These are phyloP conservation scores for Carassius carassius DNA, from an alignment of 2,113 vertebrate species.

Conservation along the genomic window DNA sequence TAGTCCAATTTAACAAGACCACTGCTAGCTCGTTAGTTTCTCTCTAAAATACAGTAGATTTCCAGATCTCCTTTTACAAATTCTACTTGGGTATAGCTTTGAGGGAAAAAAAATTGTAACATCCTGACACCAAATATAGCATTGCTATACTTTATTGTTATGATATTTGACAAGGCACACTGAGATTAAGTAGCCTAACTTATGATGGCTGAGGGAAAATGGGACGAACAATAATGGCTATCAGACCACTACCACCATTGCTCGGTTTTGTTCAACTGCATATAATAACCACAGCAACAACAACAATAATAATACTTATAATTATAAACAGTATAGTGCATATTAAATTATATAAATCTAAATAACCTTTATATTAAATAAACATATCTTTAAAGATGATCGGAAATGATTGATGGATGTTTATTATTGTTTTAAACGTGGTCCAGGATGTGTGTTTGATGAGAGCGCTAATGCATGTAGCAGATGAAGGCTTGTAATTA, in stretches of 20 bases:
- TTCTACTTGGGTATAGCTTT: background rate
- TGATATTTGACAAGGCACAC: background rate
- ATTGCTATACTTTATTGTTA: background rate
- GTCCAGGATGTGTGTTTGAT: conserved; percentile 24
- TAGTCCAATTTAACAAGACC: background rate
- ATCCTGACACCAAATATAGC: background rate
- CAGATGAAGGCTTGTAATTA: conserved; percentile 4
- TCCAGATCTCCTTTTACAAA: background rate
- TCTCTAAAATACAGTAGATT: background rate
- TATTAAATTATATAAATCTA: background rate
- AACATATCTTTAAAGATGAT: conserved; percentile 28
- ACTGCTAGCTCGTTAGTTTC: background rate
- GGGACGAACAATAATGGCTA: background rate
- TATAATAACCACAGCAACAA: background rate
- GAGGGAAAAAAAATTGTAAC: background rate
- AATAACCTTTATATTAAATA: background rate
- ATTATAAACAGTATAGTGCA: background rate
- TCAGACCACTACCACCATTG: background rate
- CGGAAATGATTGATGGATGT: conserved; percentile 46
- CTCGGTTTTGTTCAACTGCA: background rate
- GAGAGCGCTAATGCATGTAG: conserved; percentile 13
- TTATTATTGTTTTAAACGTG: conserved; percentile 32
- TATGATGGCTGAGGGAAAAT: background rate
- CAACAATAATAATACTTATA: background rate
- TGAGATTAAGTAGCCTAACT: background rate